Percentiles rank a stretch among this genome's conserved stretches.
Conservation (phyloP, 2,113 vertebrate genomes). For the Alaudala cheleensis region DNA sequence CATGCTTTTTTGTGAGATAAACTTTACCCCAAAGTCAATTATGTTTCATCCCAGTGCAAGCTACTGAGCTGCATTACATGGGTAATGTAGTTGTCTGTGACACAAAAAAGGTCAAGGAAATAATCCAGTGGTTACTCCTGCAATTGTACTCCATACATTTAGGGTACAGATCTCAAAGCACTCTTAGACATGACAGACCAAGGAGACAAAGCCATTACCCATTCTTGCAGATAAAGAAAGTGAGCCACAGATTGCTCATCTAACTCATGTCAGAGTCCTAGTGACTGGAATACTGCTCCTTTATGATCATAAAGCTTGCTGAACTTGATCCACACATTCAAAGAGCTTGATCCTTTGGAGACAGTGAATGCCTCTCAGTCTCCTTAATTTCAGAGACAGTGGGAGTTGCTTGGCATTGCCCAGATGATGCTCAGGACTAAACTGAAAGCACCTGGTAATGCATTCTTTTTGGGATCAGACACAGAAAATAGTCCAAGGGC, state of each 20-base stretch:
- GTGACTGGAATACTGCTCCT: neutral
- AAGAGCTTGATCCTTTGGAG: neutral
- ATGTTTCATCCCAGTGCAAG: neutral
- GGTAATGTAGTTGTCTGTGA: neutral
- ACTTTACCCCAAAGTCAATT: neutral
- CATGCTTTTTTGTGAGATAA: neutral
- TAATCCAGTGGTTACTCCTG: neutral
- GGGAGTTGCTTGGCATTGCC: neutral
- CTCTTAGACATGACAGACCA: neutral
- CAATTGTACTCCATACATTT: neutral
- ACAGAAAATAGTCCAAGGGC: neutral
- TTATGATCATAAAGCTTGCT: neutral
- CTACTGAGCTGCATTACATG: neutral
- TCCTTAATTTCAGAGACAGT: neutral
- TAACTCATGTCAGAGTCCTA: neutral
- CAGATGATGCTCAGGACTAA: neutral
- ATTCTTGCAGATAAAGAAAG: neutral
- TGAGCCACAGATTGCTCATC: neutral
- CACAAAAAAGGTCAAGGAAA: neutral
- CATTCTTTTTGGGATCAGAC: neutral
- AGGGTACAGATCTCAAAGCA: slow-evolving; percentile 6
- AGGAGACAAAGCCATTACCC: neutral
- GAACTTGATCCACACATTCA: neutral
- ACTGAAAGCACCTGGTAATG: neutral
- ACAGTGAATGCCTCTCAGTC: neutral